A percentile compares a stretch with the other conserved stretches of the same genome.
These are phyloP conservation scores for Tragelaphus strepsiceros DNA, from an alignment of 2,113 vertebrate species.

Conservation along the genomic window DNA sequence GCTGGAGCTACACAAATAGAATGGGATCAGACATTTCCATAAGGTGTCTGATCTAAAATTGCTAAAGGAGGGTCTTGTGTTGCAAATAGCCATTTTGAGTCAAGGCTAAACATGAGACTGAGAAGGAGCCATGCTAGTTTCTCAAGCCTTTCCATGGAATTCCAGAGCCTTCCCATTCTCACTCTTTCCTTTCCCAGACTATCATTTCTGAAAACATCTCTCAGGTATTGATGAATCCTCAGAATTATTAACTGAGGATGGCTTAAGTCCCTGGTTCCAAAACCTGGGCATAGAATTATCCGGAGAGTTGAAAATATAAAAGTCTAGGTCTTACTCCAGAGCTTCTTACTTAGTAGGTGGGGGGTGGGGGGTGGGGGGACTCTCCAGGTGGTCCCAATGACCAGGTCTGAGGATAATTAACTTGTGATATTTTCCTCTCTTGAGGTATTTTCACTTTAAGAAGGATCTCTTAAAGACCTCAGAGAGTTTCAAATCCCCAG, in stretches of 20 bases:
- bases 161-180: neutral
- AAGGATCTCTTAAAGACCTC: slow-evolving; percentile 1
- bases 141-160: neutral
- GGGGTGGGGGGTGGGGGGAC: neutral
- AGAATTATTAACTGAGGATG: neutral
- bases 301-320: slow-evolving; percentile 18
- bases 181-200: neutral
- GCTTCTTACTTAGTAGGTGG: neutral
- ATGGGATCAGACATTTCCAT: neutral
- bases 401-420: neutral
- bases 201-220: neutral
- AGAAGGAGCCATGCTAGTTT: neutral
- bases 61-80: neutral
- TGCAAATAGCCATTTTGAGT: neutral
- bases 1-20: neutral
- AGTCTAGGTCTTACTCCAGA: neutral
- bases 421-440: neutral
- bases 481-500: neutral
- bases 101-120: neutral
- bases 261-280: neutral
- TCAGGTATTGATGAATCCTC: neutral
- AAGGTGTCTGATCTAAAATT: neutral
- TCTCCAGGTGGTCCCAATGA: neutral
- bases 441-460: neutral
- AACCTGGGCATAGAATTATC: neutral